Evolutionary conservation across 1,140 invertebrate genomes (phyloP).

Genomic region (Adoxophyes honmai): DNA sequence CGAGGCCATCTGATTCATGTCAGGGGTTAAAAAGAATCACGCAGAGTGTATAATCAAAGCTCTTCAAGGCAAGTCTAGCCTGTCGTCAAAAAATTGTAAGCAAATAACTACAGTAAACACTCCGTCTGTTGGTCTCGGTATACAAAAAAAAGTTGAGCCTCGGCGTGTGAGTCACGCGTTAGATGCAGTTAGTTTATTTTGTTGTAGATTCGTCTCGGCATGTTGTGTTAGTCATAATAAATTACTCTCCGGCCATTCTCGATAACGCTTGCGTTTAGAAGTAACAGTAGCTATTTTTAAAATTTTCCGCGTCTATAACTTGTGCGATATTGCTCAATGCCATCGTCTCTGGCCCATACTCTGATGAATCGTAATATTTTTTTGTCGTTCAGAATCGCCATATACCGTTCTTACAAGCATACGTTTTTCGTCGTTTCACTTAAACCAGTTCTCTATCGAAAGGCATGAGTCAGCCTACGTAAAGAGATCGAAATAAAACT

Average conservation of each 20-base stretch:
- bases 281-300: background rate
- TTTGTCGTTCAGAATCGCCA: no score
- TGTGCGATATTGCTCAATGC: no score
- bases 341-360: no score
- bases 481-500: constrained; percentile 46
- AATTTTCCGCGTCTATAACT: background rate
- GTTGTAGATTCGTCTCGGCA: constrained; percentile 25
- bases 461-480: constrained; percentile 52
- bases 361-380: no score
- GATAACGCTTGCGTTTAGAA: no score
- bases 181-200: constrained; percentile 22
- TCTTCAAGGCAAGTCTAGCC: no score
- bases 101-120: background rate
- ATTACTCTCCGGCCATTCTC: background rate
- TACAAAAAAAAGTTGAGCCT: background rate
- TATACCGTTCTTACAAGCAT: no score
- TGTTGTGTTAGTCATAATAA: constrained; percentile 30
- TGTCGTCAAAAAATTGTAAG: no score
- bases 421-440: constrained; percentile 13
- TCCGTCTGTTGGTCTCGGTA: background rate
- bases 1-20: no score
- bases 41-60: no score
- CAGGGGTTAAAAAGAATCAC: no score
- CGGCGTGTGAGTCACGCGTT: constrained; percentile 40
- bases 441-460: constrained; percentile 47